These are phyloP conservation scores for Podilymbus podiceps DNA, from an alignment of 2,113 vertebrate genomes.

Conservation along the genomic window DNA sequence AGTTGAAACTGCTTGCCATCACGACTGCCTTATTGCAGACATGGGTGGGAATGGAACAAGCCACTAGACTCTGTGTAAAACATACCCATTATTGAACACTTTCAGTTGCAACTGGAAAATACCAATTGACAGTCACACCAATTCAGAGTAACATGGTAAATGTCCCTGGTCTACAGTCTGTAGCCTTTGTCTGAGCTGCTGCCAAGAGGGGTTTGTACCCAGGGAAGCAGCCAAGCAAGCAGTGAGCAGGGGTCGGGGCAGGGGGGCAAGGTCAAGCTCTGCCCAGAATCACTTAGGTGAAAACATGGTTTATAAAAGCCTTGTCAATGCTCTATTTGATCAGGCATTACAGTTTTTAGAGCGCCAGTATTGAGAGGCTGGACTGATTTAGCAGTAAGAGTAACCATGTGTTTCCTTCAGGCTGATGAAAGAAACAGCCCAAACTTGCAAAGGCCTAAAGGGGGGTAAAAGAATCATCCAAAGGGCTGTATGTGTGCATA, in stretches of 20 bases:
- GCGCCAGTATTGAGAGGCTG: not conserved
- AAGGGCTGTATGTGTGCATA: not conserved
- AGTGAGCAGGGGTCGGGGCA: fast-evolving
- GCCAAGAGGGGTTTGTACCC: not conserved
- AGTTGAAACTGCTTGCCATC: not conserved
- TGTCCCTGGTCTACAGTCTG: not conserved
- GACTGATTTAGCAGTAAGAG: not conserved
- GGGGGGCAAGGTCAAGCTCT: not conserved
- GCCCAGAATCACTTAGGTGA: not conserved
- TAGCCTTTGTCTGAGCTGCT: not conserved
- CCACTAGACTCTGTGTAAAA: not conserved
- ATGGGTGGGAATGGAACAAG: not conserved
- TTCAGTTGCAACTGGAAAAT: not conserved
- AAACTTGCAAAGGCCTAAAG: not conserved
- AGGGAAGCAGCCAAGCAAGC: not conserved
- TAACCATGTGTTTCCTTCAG: not conserved
- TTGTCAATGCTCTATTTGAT: not conserved
- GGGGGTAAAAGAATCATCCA: not conserved
- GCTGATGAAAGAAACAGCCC: not conserved
- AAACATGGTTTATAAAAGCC: not conserved
- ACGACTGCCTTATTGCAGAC: not conserved
- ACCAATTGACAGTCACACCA: not conserved
- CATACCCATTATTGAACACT: slow-evolving; percentile 1
- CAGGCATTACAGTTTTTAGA: not conserved
- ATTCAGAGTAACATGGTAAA: not conserved